phyloP scores from a whole-genome alignment of 2,888 invertebrate genomes.

The Pharmacophagus antenor region DNA sequence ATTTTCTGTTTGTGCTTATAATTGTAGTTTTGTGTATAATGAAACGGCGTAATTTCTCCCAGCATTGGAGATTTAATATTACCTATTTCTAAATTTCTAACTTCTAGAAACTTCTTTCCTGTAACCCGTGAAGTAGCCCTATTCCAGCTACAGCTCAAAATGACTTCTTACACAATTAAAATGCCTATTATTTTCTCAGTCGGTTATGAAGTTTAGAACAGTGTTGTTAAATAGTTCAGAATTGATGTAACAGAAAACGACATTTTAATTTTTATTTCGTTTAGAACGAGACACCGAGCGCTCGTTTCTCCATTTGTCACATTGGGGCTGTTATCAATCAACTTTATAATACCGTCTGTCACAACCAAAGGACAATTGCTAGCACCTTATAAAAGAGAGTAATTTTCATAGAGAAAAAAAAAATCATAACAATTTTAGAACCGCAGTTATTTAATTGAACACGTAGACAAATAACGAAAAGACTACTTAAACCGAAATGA shows the following conservation, averaged over 20 bases:
- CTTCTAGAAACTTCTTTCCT: too few relatives aligned
- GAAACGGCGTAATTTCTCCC: too few relatives aligned
- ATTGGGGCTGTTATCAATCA: slow-evolving; percentile 11
- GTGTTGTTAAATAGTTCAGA: not conserved
- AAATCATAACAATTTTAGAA: not conserved
- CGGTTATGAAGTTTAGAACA: not conserved
- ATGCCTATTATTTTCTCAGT: not conserved
- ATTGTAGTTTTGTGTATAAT: too few relatives aligned
- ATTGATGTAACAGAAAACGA: not conserved
- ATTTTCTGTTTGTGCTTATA: too few relatives aligned
- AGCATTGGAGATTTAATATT: too few relatives aligned
- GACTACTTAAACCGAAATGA: too few relatives aligned
- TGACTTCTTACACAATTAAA: not conserved
- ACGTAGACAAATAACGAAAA: too few relatives aligned
- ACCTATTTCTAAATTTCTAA: too few relatives aligned
- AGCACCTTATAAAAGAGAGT: slow-evolving; percentile 10
- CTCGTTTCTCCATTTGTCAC: slow-evolving; percentile 10
- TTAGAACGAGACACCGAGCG: not conserved
- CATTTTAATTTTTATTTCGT: slow-evolving; percentile 14
- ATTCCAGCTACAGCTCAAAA: not conserved
- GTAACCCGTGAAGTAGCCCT: too few relatives aligned
- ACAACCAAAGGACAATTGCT: slow-evolving; percentile 8
- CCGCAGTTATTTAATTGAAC: not conserved
- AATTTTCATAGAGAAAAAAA: slow-evolving; percentile 8
- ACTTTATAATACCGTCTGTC: slow-evolving; percentile 9